Base-by-base conservation (phyloP, 2,888 invertebrate species). In the Ichneumon xanthorius region DNA sequence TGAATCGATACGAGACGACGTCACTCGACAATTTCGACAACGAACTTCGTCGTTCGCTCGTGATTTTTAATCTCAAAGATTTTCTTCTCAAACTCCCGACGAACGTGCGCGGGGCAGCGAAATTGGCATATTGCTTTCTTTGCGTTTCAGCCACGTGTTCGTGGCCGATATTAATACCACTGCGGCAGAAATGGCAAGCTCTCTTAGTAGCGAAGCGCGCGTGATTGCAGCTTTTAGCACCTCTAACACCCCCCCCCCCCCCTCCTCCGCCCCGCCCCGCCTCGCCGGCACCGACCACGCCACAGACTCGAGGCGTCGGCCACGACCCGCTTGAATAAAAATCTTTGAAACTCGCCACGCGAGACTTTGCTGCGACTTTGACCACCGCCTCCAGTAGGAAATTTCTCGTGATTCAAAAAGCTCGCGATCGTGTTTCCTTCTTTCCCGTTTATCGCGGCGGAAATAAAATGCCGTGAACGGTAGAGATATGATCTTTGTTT, bases 211-310 rank as follows among this genome's bases (percentile, higher is more conserved):
- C 61, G 30, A 61, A 30, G 30, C 63, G 50, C 37, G 37, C 37
- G 37, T 75, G 75, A 75, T 75, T 63, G 63, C 50, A 63, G 63
- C 75, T 63, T 75, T 75, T 63, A 30, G n/a, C 75, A 63, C 63
- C n/a, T 30, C 45, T 19, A 26, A 58, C 7, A 58, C 7, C 37
- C 9, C 9, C 9, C 37, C 37, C 7, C 9, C 33, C 7, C 37
- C 37, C 9, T 1, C 37, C 37, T 0, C 9, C 37, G 2, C 7
- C 7, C 9, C 37, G 7, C 9, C 37, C 4, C n/a, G 26, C 16
- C 50, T 33, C 33, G 33, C 48, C 19, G 6, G 61, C 26, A 30
- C 22, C 61, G 16, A 37, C 37, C 26, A 22, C 22, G 2, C 58
- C 4, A 26, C 63, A 48, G 33, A 63, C 30, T 61, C 48, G 50